Evolutionary conservation across 2,113 vertebrate genomes (phyloP).

Genomic region (Orycteropus afer): DNA sequence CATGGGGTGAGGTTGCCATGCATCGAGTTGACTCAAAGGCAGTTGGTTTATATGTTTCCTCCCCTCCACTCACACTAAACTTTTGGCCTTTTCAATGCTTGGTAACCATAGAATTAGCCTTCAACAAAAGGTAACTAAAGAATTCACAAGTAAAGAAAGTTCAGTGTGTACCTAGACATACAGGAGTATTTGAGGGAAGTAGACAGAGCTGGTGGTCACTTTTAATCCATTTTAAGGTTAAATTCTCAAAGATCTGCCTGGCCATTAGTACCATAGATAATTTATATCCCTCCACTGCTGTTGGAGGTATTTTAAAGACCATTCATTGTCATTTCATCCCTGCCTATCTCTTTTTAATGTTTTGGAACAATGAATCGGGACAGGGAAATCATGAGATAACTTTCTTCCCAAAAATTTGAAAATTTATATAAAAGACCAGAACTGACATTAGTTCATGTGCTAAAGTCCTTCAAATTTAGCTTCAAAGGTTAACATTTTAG

Average conservation of each 20-base stretch:
- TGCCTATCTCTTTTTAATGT: background rate
- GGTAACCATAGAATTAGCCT: background rate
- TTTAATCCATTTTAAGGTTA: background rate
- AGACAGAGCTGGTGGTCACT: background rate
- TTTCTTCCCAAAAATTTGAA: background rate
- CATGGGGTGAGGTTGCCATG: no score
- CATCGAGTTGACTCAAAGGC: no score
- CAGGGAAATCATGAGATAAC: background rate
- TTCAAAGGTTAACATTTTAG: background rate
- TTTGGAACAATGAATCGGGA: background rate
- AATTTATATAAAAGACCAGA: background rate
- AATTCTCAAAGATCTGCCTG: background rate
- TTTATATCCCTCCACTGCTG: background rate
- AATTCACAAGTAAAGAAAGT: background rate
- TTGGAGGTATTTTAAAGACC: background rate
- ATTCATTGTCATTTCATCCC: background rate
- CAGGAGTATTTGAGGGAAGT: background rate
- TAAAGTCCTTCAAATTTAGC: background rate
- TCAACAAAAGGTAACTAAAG: background rate
- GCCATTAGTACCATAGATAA: background rate
- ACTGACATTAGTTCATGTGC: background rate
- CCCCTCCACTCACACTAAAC: background rate
- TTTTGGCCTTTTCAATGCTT: background rate
- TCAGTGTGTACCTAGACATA: background rate
- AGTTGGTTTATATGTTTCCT: no score